Conservation (phyloP, 1,140 invertebrate genomes). For the Spodoptera frugiperda region DNA sequence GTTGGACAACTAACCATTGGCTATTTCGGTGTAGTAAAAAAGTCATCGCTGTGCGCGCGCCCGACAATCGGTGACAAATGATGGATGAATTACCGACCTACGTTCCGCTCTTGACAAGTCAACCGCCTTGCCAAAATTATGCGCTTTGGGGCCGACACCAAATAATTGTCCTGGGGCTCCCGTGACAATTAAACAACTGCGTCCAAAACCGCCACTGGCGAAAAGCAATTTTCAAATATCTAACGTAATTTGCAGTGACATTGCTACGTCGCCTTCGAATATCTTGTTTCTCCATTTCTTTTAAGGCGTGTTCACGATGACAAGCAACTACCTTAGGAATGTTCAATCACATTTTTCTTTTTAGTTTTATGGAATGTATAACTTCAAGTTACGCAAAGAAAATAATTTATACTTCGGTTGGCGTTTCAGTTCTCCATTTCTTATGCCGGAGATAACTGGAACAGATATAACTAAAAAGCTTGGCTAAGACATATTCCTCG, state of each 20-base stretch:
- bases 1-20: conserved; percentile 34
- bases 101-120: conserved; percentile 9
- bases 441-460: conserved; percentile 7
- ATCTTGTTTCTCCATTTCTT: conserved; percentile 18
- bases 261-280: neutral
- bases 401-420: neutral
- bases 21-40: conserved; percentile 42
- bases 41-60: conserved; percentile 34
- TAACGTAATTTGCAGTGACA: conserved; percentile 28
- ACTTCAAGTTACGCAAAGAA: too few relatives aligned
- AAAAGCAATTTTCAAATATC: conserved; percentile 24
- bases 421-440: neutral
- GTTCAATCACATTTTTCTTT: neutral
- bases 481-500: conserved; percentile 30
- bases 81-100: conserved; percentile 17
- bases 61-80: conserved; percentile 33
- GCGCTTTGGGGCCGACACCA: conserved; percentile 2
- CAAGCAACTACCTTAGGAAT: neutral
- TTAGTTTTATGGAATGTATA: too few relatives aligned
- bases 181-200: conserved; percentile 29
- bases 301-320: neutral
- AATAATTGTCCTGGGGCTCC: conserved; percentile 30
- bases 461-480: conserved; percentile 24
- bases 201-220: neutral
- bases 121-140: conserved; percentile 21